Conservation (phyloP, 2,113 vertebrate genomes). For the Callospermophilus lateralis region DNA sequence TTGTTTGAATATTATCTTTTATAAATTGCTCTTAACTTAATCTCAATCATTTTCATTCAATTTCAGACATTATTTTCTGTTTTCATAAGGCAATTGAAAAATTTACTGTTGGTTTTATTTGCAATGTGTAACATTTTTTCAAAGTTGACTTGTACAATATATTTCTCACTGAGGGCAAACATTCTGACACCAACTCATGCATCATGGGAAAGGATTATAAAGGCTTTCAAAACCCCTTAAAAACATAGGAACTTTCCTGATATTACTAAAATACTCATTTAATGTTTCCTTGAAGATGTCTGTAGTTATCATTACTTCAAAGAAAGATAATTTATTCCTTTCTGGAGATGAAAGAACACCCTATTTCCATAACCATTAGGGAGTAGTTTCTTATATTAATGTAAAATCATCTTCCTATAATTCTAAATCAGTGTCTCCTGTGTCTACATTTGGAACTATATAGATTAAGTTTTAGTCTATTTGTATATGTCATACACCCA, state of each 20-base stretch:
- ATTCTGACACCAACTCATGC: not conserved
- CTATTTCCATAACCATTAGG: slow-evolving; percentile 4
- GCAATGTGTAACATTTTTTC: slow-evolving; percentile 13
- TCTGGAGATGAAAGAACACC: not conserved
- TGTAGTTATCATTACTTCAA: not conserved
- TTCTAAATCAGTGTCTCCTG: not conserved
- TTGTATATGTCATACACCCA: not conserved
- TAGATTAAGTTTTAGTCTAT: not conserved
- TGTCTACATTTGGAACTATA: not conserved
- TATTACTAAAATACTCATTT: slow-evolving; percentile 3
- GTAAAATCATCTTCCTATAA: not conserved
- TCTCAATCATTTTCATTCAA: not conserved
- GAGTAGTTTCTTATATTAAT: not conserved
- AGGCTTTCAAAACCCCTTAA: not conserved
- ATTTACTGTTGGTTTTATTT: not conserved
- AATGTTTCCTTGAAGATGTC: not conserved
- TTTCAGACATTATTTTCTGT: slow-evolving; percentile 15
- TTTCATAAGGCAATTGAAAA: not conserved
- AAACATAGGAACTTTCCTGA: not conserved
- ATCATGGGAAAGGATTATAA: not conserved
- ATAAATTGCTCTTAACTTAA: not conserved
- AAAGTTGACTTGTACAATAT: not conserved
- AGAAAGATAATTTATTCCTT: not conserved
- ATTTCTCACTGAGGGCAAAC: slow-evolving; percentile 56
- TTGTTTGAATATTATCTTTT: not conserved